Percentiles rank a stretch among this genome's conserved stretches.
Evolutionary conservation across 37 sponge, comb jelly and placozoan genomes (phyloP).

Genomic region (Halichondria panicea): DNA sequence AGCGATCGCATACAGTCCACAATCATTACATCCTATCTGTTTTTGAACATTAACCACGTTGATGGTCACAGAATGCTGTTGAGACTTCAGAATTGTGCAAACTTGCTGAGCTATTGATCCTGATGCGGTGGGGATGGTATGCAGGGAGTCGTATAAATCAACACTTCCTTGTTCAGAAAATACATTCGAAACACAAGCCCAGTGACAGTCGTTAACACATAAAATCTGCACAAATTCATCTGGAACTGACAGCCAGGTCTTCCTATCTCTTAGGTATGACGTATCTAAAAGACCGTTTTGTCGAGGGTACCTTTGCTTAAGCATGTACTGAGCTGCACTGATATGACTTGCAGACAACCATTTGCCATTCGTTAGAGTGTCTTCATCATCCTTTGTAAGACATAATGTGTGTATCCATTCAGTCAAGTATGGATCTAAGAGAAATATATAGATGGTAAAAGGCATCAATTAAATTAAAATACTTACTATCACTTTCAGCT

Average conservation of each 20-base stretch:
- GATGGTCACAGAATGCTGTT: neutral
- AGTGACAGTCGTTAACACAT: neutral
- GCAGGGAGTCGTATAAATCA: neutral
- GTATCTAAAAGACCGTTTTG: neutral
- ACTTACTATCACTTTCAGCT: too few species aligned
- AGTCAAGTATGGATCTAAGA: too few species aligned
- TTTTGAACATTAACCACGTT: neutral
- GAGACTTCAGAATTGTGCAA: neutral
- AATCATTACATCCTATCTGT: neutral
- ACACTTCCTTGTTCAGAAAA: neutral
- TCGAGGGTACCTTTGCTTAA: neutral
- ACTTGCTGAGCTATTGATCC: neutral
- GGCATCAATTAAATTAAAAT: too few species aligned
- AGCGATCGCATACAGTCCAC: neutral
- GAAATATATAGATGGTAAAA: too few species aligned
- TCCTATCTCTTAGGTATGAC: neutral
- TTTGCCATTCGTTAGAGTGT: neutral
- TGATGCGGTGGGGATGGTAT: neutral
- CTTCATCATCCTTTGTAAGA: neutral
- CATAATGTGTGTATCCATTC: too few species aligned
- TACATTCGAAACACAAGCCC: neutral
- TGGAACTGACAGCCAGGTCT: neutral
- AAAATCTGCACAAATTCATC: neutral
- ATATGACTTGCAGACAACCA: conserved; percentile 2
- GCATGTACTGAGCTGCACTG: neutral